Base-by-base conservation (phyloP, 2,797 vertebrate species). In the Acrossocheilus fasciatus region DNA sequence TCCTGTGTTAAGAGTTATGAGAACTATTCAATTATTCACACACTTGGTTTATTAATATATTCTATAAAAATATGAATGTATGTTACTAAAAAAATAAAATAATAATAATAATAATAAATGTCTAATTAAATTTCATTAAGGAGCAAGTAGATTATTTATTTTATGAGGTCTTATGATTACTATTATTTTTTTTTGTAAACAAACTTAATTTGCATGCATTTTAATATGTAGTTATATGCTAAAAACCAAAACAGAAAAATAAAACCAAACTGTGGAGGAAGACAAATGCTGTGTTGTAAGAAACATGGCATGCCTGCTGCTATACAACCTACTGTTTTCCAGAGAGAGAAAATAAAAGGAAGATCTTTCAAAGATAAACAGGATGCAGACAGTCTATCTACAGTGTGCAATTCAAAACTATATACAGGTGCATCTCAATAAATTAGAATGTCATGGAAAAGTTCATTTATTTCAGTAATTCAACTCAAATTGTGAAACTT, bases 21-120 rank as follows among this genome's bases (percentile, higher is more conserved):
- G 30, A 26, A 72, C 36, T 26, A 86, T 70, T 52, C 20, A 50
- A 68, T 74, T 47, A 30, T 45, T 74, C 34, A 85, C 70, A 59
- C 34, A 59, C 8, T n/a, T 59, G 23, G 20, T 59, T n/a, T 59
- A 59, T 59, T 59, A 59, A n/a, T n/a, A 59, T 23, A 59, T n/a
- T 10, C 3, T 59, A 59, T 4, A n/a, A 10, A 59, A 59, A 57
- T 23, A n/a, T 23, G 10, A n/a, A 59, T 59, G 23, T 59, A 59
- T 59, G 15, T 23, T 59, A 59, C 11, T 59, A 59, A 59, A 20
- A 50, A 50, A 50, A 3, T 7, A 41, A 41, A 6, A 52, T 26
- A 26, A 26, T 26, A 26, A 26, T 26, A 26, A 26, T 26, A 26
- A 26, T 26, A 26, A 26, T 34, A 34, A 1, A 66, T 34, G 15